Base-by-base conservation (phyloP, 2,797 vertebrate genomes). In the Acanthiza pusilla region DNA sequence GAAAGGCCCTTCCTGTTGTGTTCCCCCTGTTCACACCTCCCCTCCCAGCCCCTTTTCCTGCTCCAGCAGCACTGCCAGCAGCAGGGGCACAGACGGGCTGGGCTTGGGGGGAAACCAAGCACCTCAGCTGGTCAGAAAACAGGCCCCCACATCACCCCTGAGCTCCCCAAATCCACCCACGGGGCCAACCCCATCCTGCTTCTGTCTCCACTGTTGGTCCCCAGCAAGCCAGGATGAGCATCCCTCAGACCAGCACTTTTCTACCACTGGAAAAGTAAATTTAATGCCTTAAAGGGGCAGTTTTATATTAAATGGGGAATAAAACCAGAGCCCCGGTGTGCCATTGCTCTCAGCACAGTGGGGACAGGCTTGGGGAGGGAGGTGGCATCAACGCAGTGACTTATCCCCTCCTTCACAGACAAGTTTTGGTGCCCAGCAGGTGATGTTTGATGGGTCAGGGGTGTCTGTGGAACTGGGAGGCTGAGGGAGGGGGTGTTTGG, bases 141-240 rank as follows among this genome's bases (percentile, higher is more conserved):
- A 26, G 8, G 19, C 15, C 67, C 60, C 16, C 13, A 21, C 5
- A 66, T 19, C 81, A 4, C 23, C 14, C 2, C 42, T 12, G 58
- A 71, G 58, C 20, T 23, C 73, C 48, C 53, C 20, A 30, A n/a
- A 57, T 13, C 62, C 51, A 23, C 42, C 34, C 19, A 2, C 0
- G 2, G 16, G 2, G 16, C 32, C 3, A 0, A 14, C 5, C 30
- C 38, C 0, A 0, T 14, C 53, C 42, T 23, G 19, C 57, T 40
- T 19, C 71, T 42, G 25, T 47, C 40, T 53, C 61, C 61, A 32
- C 9, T 38, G 47, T 8, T 2, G n/a, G 47, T 38, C 43, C 76
- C 60, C 29, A 22, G 17, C 3, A 2, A 19, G 25, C 19, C 12
- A 8, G n/a, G 21, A 26, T 0, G 0, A 51, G 54, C 15, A 20